phyloP scores from a whole-genome alignment of 1,140 invertebrate species.

The Ptiloglossa arizonensis region DNA sequence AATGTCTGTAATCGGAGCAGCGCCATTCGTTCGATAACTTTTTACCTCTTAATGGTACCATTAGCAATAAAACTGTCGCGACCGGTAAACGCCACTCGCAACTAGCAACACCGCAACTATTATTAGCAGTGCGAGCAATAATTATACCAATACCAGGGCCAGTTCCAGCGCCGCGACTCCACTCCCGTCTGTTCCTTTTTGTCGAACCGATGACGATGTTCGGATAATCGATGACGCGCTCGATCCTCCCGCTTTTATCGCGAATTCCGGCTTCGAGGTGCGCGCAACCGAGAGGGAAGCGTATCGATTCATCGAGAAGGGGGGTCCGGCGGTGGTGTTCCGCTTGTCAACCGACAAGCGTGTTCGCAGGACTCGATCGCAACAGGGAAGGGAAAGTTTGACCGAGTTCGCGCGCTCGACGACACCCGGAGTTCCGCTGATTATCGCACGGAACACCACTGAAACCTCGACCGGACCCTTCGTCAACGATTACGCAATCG shows the following conservation, averaged over 20 bases:
- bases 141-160: slow-evolving; percentile 27
- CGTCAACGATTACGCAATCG: neutral
- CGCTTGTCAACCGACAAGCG: neutral
- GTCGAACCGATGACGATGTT: neutral
- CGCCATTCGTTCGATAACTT: slow-evolving; percentile 14
- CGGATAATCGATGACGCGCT: neutral
- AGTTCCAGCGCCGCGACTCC: neutral
- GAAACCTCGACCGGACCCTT: neutral
- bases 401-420: slow-evolving; percentile 12
- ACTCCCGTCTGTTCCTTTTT: neutral
- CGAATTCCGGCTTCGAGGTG: neutral
- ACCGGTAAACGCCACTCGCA: slow-evolving; percentile 12
- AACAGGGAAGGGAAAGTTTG: slow-evolving; percentile 18
- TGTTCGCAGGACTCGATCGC: neutral
- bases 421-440: slow-evolving; percentile 14
- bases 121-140: slow-evolving; percentile 31
- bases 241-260: neutral
- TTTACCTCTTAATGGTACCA: slow-evolving; percentile 21
- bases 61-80: slow-evolving; percentile 24
- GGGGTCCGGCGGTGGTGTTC: neutral
- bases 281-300: too few relatives aligned
- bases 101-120: slow-evolving; percentile 15
- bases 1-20: neutral
- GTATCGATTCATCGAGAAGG: slow-evolving; percentile 5
- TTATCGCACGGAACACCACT: neutral